Evolutionary conservation across 2,888 invertebrate species (phyloP).

Genomic region (Priapulus caudatus): DNA sequence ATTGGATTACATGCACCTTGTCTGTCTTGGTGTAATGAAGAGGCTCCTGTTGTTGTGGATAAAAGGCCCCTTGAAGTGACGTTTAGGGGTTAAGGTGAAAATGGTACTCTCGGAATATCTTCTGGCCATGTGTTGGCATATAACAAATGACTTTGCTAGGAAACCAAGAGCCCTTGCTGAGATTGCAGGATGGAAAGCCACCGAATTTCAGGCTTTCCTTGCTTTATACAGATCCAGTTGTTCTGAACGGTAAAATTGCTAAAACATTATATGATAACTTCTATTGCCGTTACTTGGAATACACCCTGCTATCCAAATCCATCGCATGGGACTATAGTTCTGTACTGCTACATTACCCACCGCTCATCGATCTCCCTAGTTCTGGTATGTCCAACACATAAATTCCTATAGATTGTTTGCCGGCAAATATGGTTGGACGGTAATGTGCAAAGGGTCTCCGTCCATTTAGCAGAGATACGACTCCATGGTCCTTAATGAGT

Average conservation of each 20-base stretch:
- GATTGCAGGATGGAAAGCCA: slow-evolving; percentile 28
- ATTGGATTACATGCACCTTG: too few species aligned
- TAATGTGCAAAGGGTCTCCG: slow-evolving; percentile 35
- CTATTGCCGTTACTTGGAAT: slow-evolving; percentile 21
- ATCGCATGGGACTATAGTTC: slow-evolving; percentile 18
- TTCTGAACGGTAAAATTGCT: slow-evolving; percentile 20
- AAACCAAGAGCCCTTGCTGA: slow-evolving; percentile 25
- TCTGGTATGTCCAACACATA: too few species aligned
- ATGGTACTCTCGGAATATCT: too few species aligned
- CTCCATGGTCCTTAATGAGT: slow-evolving; percentile 28
- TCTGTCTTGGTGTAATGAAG: too few species aligned
- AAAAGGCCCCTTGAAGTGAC: too few species aligned
- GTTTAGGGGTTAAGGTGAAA: too few species aligned
- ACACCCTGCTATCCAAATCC: slow-evolving; percentile 22
- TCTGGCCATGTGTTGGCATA: too few species aligned
- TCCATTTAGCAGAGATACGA: slow-evolving; percentile 31
- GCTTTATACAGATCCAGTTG: slow-evolving; percentile 26
- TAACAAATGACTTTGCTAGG: slow-evolving; percentile 28
- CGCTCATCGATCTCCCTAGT: slow-evolving; percentile 26
- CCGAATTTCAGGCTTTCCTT: slow-evolving; percentile 27
- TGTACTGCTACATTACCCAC: slow-evolving; percentile 21
- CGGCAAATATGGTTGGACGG: slow-evolving; percentile 29
- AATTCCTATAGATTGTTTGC: slow-evolving; percentile 27
- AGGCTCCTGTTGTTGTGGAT: too few species aligned
- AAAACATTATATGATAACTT: slow-evolving; percentile 22